Evolutionary conservation across 92 coral and sea anemone species (phyloP).

Genomic region (Porites evermanni): DNA sequence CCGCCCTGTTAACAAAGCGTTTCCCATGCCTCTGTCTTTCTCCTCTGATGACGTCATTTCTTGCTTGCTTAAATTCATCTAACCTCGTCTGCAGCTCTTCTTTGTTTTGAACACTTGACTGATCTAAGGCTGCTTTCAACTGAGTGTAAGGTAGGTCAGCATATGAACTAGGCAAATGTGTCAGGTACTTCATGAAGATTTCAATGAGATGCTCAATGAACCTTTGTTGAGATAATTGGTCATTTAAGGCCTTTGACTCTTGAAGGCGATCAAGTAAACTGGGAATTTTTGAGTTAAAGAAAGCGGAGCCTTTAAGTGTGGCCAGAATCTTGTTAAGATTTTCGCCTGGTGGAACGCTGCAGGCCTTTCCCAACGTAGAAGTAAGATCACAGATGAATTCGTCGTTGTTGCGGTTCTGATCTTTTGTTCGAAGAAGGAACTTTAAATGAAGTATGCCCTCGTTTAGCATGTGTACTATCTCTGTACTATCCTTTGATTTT

Average conservation of each 20-base stretch:
- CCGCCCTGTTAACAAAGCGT: conserved; percentile 2
- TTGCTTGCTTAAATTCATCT: conserved; percentile 41
- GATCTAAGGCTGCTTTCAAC: conserved; percentile 39
- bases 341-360: conserved; percentile 44
- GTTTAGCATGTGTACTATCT: conserved; percentile 2
- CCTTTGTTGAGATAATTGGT: conserved; percentile 9
- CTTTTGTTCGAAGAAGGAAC: conserved; percentile 22
- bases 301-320: conserved; percentile 39
- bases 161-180: conserved; percentile 65
- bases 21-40: conserved; percentile 46
- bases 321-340: conserved; percentile 29
- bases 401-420: conserved; percentile 26
- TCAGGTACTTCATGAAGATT: conserved; percentile 58
- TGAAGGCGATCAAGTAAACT: conserved; percentile 29
- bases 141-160: conserved; percentile 65
- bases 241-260: background rate
- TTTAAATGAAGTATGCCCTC: conserved; percentile 4
- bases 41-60: conserved; percentile 60
- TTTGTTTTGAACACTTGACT: conserved; percentile 24
- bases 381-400: conserved; percentile 48
- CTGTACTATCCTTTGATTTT: background rate
- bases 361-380: conserved; percentile 34
- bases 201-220: conserved; percentile 29
- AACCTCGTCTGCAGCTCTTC: conserved; percentile 30
- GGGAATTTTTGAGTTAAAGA: conserved; percentile 20